These are phyloP conservation scores for Pseudococcus longispinus DNA, from an alignment of 2,888 invertebrate species.

Conservation along the genomic window DNA sequence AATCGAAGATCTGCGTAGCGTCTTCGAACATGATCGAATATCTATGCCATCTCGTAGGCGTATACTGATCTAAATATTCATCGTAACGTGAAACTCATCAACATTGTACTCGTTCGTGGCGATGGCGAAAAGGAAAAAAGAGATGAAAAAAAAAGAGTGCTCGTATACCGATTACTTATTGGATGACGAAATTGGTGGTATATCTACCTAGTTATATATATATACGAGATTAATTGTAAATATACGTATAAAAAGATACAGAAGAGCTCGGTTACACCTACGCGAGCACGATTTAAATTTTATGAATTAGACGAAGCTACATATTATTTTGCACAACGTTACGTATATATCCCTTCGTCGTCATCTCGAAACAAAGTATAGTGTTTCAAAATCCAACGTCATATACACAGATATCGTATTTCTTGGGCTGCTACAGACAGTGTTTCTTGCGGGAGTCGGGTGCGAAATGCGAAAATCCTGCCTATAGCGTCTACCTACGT, in stretches of 20 bases:
- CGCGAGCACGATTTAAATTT: neutral
- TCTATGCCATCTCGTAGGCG: neutral
- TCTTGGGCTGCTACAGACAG: neutral
- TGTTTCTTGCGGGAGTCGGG: neutral
- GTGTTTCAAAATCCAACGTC: neutral
- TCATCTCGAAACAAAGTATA: neutral
- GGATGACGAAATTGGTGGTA: neutral
- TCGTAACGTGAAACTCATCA: conserved; percentile 27
- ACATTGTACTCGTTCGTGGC: conserved; percentile 3
- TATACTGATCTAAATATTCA: conserved; percentile 3
- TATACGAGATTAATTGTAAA: conserved; percentile 2
- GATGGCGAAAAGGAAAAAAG: neutral
- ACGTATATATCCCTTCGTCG: neutral
- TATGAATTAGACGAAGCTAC: neutral
- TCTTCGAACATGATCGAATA: neutral
- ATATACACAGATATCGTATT: neutral
- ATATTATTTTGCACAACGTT: neutral
- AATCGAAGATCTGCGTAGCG: neutral
- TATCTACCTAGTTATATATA: neutral
- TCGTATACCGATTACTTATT: conserved; percentile 1
- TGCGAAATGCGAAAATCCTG: neutral
- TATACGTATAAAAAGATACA: neutral
- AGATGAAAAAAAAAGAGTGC: neutral
- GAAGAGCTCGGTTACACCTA: neutral
- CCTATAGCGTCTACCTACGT: neutral